Evolutionary conservation across 1,140 invertebrate species (phyloP), one percentile per base, ranked within the genome.

Genomic region (Drosophila guanche): DNA sequence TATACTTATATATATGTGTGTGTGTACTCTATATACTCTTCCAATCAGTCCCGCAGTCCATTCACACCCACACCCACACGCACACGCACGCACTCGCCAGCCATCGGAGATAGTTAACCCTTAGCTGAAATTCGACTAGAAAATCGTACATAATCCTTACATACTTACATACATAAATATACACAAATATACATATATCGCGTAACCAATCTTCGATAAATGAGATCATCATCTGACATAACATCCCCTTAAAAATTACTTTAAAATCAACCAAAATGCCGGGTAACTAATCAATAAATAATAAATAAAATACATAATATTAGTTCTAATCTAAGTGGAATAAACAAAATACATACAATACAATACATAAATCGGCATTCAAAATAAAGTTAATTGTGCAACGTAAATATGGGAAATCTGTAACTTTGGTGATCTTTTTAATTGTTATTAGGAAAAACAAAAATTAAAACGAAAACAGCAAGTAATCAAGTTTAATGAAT

Each of bases 391-490:
- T 16, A 60, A 66, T 57, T 68, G 56, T 62, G 65, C 62, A 88
- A 88, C 81, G 77, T 81, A 86, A 83, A 86, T 81, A 86, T 88
- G 83, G 83, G 83, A 88, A 88, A 88, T 88, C 76, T 83, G 83
- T 88, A 88, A 88, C 83, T 88, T 88, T 88, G 83, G 83, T 88
- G 83, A 88, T 88, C 83, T 88, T 88, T 88, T 88, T 88, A 89
- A 86, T 88, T 88, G 84, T 88, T 88, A 88, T 89, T 88, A 89
- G 71, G 71, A 76, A 86, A 88, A 70, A 59, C 29, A 56, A 54
- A 43, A 47, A 41, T 8, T 20, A 45, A 59, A 40, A 58, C 6
- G 45, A 41, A 57, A 54, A 41, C 27, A 56, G 71, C 16, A 66
- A 48, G 70, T 37, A 67, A 62, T 79, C 48, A 83, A 83, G 48